These are phyloP conservation scores for Turnix velox DNA, from an alignment of 2,113 vertebrate genomes.

Conservation along the genomic window DNA sequence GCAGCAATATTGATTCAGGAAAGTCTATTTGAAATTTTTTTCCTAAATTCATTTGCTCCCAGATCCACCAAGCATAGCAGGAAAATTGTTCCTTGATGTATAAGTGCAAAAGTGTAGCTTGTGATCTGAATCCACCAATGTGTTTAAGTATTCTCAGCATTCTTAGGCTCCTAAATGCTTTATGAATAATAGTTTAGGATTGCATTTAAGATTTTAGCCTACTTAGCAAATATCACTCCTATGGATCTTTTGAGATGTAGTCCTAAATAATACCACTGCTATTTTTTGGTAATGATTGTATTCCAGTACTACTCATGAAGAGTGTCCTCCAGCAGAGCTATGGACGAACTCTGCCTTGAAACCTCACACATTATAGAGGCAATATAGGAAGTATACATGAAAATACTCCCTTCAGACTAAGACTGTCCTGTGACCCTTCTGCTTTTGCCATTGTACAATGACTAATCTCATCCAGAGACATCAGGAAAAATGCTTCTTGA, in stretches of 20 bases:
- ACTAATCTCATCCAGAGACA: not conserved
- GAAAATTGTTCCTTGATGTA: not conserved
- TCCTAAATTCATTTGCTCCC: slow-evolving; percentile 20
- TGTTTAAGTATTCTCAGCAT: not conserved
- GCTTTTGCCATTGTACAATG: not conserved
- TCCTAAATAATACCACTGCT: not conserved
- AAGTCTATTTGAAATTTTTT: slow-evolving; percentile 39
- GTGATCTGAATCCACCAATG: not conserved
- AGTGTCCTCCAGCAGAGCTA: not conserved
- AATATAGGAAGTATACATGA: not conserved
- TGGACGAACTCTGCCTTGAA: not conserved
- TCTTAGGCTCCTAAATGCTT: not conserved
- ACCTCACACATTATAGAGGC: not conserved
- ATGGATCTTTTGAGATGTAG: not conserved
- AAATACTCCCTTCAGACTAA: not conserved
- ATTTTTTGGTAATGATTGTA: not conserved
- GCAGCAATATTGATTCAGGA: slow-evolving; percentile 24
- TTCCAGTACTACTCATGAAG: not conserved
- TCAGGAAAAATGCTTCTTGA: not conserved
- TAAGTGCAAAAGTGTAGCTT: not conserved
- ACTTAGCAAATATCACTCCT: not conserved
- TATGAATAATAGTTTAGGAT: not conserved
- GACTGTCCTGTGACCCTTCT: not conserved
- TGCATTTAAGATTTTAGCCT: not conserved
- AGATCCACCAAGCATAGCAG: not conserved